Base-by-base conservation (phyloP, 2,797 vertebrate genomes). In the Peromyscus attwateri region DNA sequence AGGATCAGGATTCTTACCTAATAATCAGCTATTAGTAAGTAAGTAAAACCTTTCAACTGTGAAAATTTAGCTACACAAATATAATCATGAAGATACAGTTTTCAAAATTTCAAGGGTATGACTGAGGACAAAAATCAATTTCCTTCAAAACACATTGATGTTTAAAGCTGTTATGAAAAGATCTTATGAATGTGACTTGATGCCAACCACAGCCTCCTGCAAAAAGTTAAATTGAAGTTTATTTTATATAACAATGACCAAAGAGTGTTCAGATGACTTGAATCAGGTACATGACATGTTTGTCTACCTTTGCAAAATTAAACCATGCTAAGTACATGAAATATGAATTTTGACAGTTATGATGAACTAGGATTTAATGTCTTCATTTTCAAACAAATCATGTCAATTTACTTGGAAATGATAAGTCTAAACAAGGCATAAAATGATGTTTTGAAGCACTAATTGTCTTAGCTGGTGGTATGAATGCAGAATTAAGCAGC, bases 371-470 rank as follows among this genome's bases (percentile, higher is more conserved):
- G 3, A 52, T 37, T 90, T 71, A 88, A 64, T 83, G 43, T 81
- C 29, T 91, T 95, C 43, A 79, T 87, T 90, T 92, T 43, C 82
- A 12, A 92, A 87, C 46, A 76, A 60, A 21, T 92, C 3, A 68
- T 31, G 40, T 79, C 73, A 89, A 19, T 92, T 82, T 91, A 79
- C 19, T 85, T 85, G 27, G 11, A 92, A 96, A 46, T 89, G 34
- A 14, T 83, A 88, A 77, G 66, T 25, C 34, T 75, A 94, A 71
- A 71, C 1, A 83, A 96, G 25, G 6, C 57, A 66, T 84, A 89
- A 60, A 87, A 96, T 76, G 88, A 52, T 93, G 34, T 3, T 31
- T 89, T 93, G 25, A 92, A 97, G 3, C 49, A 94, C 4, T 84
- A n/a, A 88, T 85, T 87, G 14, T 83, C 64, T 81, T 92, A 68